A percentile compares a stretch with the other conserved stretches of the same genome.
Evolutionary conservation across 1,140 invertebrate species (phyloP).

Genomic region (Camponotus floridanus): DNA sequence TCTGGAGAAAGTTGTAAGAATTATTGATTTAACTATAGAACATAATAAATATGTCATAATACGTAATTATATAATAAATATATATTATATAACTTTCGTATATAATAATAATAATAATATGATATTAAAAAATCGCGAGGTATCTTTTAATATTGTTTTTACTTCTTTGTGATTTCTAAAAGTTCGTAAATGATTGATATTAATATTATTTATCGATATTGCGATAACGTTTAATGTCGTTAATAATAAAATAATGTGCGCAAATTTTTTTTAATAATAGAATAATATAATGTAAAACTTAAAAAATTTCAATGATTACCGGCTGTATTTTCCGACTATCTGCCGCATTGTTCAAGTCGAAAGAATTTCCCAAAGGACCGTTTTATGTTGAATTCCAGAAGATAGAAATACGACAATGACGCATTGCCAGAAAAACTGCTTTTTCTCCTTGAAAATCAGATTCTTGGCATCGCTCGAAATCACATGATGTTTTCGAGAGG

Average conservation of each 20-base stretch:
- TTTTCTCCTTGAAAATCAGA: conserved; percentile 48
- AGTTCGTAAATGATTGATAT: neutral
- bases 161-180: too few species aligned
- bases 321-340: neutral
- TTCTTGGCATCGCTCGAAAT: conserved; percentile 18
- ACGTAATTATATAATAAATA: too few species aligned
- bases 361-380: neutral
- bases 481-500: conserved; percentile 11
- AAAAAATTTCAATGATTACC: neutral
- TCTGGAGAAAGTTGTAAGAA: neutral
- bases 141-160: too few species aligned
- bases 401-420: conserved; percentile 48
- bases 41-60: neutral
- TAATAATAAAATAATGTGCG: too few species aligned
- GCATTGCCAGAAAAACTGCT: conserved; percentile 25
- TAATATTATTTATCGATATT: neutral
- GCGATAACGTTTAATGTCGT: too few species aligned
- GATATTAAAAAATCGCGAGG: too few species aligned
- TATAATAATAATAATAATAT: neutral
- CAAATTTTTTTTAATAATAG: neutral
- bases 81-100: neutral
- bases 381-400: neutral
- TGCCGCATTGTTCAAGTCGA: neutral
- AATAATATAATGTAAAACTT: neutral
- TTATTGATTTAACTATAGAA: neutral